phyloP scores from a whole-genome alignment of 2,888 invertebrate species.

The Diadromus collaris region DNA sequence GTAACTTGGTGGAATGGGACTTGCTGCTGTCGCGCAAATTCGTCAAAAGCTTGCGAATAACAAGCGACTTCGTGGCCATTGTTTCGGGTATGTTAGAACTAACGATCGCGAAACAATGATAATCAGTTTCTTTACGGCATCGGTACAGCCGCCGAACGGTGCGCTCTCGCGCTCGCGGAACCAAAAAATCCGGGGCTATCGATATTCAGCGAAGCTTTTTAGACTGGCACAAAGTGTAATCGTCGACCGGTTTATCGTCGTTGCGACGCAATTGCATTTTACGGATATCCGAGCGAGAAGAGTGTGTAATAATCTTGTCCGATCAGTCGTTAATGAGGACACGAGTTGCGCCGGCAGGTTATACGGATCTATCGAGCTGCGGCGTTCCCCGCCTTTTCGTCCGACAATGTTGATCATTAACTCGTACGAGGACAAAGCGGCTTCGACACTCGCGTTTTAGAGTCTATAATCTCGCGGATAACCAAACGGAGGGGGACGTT shows the following conservation, averaged over 20 bases:
- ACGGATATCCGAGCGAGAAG: background rate
- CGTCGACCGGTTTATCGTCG: conserved; percentile 6
- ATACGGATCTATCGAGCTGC: background rate
- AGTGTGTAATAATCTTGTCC: background rate
- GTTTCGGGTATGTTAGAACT: background rate
- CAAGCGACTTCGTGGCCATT: conserved; percentile 52
- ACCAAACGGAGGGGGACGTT: background rate
- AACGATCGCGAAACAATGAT: background rate
- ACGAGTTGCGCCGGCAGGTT: conserved; percentile 16
- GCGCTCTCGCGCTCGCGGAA: background rate
- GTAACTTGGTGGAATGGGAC: conserved; percentile 31
- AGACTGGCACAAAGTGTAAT: conserved; percentile 3
- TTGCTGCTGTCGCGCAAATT: conserved; percentile 54
- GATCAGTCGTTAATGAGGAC: background rate
- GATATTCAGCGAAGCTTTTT: conserved; percentile 1
- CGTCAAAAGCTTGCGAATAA: conserved; percentile 51
- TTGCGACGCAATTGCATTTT: conserved; percentile 22
- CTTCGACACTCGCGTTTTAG: background rate
- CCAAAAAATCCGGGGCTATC: background rate
- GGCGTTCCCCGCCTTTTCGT: conserved; percentile 3
- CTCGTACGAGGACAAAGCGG: background rate
- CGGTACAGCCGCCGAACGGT: background rate
- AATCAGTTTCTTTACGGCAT: conserved; percentile 12
- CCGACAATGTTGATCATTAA: conserved; percentile 6
- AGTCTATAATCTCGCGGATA: background rate